These are phyloP conservation scores for Drosophila sechellia DNA, from an alignment of 1,140 invertebrate species.

Conservation along the genomic window DNA sequence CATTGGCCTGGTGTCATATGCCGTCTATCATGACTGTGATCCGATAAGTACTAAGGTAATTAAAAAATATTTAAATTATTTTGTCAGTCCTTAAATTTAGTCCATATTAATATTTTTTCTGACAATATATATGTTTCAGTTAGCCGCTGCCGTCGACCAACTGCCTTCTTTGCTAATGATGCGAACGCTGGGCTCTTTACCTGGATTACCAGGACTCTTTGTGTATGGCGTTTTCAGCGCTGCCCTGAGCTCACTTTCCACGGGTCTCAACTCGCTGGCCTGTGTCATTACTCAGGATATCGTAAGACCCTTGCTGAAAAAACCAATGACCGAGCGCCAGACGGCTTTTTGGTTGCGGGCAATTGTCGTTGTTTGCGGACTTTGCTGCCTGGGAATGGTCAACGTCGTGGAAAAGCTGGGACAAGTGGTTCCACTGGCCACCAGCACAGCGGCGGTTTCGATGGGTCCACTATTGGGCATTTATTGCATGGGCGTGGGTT, in stretches of 20 bases:
- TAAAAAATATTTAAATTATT: not conserved
- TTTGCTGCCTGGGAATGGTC: conserved; percentile 88
- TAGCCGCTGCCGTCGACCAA: conserved; percentile 90
- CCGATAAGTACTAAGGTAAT: conserved; percentile 87
- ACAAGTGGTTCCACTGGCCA: conserved; percentile 89
- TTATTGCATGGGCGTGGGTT: conserved; percentile 92
- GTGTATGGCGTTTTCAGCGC: conserved; percentile 94
- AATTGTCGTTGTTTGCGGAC: conserved; percentile 89
- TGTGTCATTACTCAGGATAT: conserved; percentile 95
- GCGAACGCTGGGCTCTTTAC: conserved; percentile 90
- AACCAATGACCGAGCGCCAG: conserved; percentile 87
- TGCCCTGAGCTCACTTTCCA: conserved; percentile 95
- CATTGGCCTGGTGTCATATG: conserved; percentile 92
- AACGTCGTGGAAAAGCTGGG: conserved; percentile 90
- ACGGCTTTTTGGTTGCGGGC: conserved; percentile 89
- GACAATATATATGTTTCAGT: conserved; percentile 22
- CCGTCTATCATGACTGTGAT: conserved; percentile 91
- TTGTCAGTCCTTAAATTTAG: not conserved
- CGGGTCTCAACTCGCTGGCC: conserved; percentile 95
- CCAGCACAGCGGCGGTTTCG: conserved; percentile 88
- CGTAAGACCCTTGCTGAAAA: conserved; percentile 87
- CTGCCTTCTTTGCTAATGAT: conserved; percentile 91
- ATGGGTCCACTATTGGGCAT: conserved; percentile 92
- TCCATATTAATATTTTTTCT: not conserved
- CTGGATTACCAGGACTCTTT: conserved; percentile 92